Evolutionary conservation across 2,888 invertebrate species (phyloP).

Genomic region (Salpingus planirostris): DNA sequence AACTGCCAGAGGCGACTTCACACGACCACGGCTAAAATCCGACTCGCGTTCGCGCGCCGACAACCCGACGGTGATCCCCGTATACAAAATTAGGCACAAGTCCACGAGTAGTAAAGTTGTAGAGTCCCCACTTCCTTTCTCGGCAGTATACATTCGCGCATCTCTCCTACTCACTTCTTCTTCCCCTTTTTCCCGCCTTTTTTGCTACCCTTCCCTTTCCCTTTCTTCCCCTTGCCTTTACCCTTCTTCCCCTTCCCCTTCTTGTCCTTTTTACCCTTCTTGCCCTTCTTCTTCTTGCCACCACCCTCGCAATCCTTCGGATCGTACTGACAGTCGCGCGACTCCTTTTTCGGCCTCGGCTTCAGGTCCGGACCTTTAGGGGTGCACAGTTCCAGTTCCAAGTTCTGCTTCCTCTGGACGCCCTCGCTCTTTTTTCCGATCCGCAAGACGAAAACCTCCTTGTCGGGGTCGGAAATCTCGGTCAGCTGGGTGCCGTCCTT

Average conservation of each 20-base stretch:
- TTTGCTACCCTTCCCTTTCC: slow-evolving; percentile 21
- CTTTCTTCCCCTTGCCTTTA: slow-evolving; percentile 14
- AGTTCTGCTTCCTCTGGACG: slow-evolving; percentile 53
- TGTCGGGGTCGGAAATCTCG: slow-evolving; percentile 55
- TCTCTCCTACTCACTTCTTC: slow-evolving; percentile 3
- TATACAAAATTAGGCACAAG: no score
- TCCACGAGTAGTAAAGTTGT: no score
- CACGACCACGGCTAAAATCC: no score
- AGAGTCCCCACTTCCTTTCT: no score
- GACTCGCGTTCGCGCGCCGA: no score
- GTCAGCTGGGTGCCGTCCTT: slow-evolving; percentile 50
- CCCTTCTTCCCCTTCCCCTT: slow-evolving; percentile 20
- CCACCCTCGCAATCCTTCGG: slow-evolving; percentile 39
- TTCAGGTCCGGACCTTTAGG: slow-evolving; percentile 56
- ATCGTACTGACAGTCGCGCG: slow-evolving; percentile 58
- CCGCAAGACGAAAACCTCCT: slow-evolving; percentile 61
- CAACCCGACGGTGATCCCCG: no score
- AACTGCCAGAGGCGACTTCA: no score
- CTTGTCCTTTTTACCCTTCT: slow-evolving; percentile 14
- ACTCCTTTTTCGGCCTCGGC: slow-evolving; percentile 52
- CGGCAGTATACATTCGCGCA: no score
- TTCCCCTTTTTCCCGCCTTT: slow-evolving; percentile 12
- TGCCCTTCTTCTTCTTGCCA: slow-evolving; percentile 13
- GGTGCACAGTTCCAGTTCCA: slow-evolving; percentile 65
- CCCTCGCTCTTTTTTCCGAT: slow-evolving; percentile 69